phyloP scores from a whole-genome alignment of 2,888 invertebrate species.

The Bimastos eiseni region DNA sequence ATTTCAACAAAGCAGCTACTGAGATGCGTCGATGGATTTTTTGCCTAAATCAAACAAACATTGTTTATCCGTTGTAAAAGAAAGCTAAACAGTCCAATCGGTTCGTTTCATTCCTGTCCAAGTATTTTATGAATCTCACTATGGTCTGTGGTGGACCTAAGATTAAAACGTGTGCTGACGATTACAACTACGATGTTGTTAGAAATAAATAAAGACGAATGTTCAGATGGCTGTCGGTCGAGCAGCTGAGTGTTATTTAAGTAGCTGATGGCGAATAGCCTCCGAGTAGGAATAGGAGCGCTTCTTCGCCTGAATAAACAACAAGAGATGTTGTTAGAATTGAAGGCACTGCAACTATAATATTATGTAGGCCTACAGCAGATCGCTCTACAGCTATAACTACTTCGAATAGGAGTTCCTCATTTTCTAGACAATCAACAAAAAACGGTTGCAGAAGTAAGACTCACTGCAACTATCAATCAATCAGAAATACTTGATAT shows the following conservation, averaged over 20 bases:
- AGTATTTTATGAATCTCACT: not conserved
- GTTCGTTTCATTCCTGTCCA: not conserved
- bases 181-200: not conserved
- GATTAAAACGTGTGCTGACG: not conserved
- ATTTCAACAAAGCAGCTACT: not conserved
- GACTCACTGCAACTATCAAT: not conserved
- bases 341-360: not conserved
- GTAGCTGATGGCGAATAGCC: not conserved
- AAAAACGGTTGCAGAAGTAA: not conserved
- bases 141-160: not conserved
- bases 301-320: conserved; percentile 1
- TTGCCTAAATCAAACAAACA: not conserved
- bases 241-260: not conserved
- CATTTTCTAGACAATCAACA: not conserved
- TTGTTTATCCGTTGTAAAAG: not conserved
- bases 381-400: not conserved
- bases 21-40: not conserved
- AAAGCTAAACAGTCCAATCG: not conserved
- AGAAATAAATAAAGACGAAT: conserved; percentile 2
- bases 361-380: not conserved
- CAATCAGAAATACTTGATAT: too few species aligned
- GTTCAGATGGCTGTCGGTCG: not conserved
- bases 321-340: not conserved
- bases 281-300: conserved; percentile 8
- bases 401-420: not conserved